phyloP scores from a whole-genome alignment of 2,797 vertebrate genomes.

The Spea hammondii region DNA sequence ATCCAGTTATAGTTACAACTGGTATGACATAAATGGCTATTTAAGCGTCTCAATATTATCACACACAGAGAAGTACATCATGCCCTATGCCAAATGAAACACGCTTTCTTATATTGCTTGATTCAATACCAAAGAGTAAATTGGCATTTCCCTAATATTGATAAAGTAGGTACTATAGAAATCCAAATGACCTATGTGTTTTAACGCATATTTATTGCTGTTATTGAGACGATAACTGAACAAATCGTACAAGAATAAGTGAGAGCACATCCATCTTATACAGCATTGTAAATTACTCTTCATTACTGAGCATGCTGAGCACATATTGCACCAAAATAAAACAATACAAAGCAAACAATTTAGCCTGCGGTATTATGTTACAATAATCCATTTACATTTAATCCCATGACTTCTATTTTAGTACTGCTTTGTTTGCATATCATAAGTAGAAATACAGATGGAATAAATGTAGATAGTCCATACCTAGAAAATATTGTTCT shows the following conservation, averaged over 20 bases:
- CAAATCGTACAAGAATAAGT: background rate
- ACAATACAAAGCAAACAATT: constrained; percentile 4
- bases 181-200: background rate
- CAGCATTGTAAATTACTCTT: background rate
- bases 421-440: background rate
- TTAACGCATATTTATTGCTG: background rate
- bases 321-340: background rate
- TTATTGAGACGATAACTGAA: background rate
- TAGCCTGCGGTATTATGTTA: background rate
- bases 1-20: background rate
- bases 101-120: background rate
- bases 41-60: background rate
- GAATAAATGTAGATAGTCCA: background rate
- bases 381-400: background rate
- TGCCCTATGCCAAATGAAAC: background rate
- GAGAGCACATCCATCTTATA: background rate
- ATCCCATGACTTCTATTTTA: constrained; percentile 4
- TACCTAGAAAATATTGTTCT: constrained; percentile 2
- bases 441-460: constrained; percentile 1
- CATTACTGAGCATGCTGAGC: constrained; percentile 10
- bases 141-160: background rate
- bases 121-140: background rate
- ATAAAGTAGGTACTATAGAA: background rate
- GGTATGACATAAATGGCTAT: background rate
- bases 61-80: background rate